These are phyloP conservation scores for Chromis chromis DNA, from an alignment of 2,797 vertebrate genomes.

Conservation along the genomic window DNA sequence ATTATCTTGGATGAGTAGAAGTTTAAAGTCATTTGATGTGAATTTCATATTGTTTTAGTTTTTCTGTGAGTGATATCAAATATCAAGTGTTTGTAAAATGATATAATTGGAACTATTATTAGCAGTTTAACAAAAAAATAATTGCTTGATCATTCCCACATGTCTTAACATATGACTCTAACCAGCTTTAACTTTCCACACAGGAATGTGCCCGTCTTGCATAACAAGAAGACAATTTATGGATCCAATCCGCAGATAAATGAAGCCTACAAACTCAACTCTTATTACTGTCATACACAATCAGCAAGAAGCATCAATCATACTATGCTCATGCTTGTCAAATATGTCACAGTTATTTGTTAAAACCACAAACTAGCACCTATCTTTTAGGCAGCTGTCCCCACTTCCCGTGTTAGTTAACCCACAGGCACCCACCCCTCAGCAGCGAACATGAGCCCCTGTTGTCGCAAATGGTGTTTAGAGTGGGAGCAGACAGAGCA, in stretches of 20 bases:
- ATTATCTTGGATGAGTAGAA: constrained; percentile 27
- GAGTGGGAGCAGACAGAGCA: constrained; percentile 8
- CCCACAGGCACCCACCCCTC: constrained; percentile 62
- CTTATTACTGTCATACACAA: constrained; percentile 26
- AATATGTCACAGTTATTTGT: constrained; percentile 74
- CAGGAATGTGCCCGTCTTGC: constrained; percentile 17
- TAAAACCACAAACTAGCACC: constrained; percentile 71
- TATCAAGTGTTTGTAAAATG: constrained; percentile 14
- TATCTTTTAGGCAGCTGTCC: constrained; percentile 74
- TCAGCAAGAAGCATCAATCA: constrained; percentile 29
- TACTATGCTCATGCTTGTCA: constrained; percentile 30
- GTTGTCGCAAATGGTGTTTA: constrained; percentile 19
- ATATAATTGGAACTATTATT: constrained; percentile 23
- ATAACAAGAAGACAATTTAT: constrained; percentile 32
- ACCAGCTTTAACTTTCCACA: constrained; percentile 28
- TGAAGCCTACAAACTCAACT: constrained; percentile 1
- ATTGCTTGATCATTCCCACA: constrained; percentile 30
- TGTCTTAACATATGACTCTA: constrained; percentile 20
- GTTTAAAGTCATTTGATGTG: constrained; percentile 30
- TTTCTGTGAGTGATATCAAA: not conserved
- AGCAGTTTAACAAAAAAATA: constrained; percentile 1
- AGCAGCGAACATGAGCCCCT: constrained; percentile 38
- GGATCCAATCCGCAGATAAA: constrained; percentile 28
- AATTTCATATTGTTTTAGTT: not conserved
- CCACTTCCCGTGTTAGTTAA: constrained; percentile 81